A percentile compares a stretch with the other conserved stretches of the same genome.
phyloP scores from a whole-genome alignment of 2,113 vertebrate genomes.

The Triplophysa tibetana region DNA sequence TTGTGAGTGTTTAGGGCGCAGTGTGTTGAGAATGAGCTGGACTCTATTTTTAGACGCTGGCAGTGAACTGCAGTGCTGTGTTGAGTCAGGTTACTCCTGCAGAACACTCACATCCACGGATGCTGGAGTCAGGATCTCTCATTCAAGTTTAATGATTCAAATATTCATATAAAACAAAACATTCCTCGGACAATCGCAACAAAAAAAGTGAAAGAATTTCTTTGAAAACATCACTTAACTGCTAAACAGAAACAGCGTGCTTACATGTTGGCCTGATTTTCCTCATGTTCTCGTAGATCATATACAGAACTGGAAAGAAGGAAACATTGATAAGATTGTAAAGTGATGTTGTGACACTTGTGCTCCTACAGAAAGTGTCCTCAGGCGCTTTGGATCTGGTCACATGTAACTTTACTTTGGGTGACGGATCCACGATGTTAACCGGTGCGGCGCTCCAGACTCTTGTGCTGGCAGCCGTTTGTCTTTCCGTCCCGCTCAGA shows the following conservation, averaged over 20 bases:
- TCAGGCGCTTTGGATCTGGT: background rate
- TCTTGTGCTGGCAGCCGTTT: slow-evolving; percentile 64
- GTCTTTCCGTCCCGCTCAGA: slow-evolving; percentile 59
- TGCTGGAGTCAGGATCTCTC: too few relatives aligned
- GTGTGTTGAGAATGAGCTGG: slow-evolving; percentile 54
- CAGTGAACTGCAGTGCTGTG: slow-evolving; percentile 65
- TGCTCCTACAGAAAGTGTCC: background rate
- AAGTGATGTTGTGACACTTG: too few relatives aligned
- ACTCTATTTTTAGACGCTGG: slow-evolving; percentile 71
- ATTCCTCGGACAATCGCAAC: too few relatives aligned
- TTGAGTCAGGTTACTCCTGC: slow-evolving; percentile 63
- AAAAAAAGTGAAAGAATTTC: too few relatives aligned
- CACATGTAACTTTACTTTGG: slow-evolving; percentile 9
- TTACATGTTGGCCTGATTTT: too few relatives aligned
- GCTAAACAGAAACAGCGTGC: too few relatives aligned
- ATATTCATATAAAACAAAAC: too few relatives aligned
- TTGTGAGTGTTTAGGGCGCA: background rate
- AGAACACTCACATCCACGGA: background rate
- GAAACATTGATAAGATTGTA: too few relatives aligned
- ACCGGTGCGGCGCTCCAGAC: slow-evolving; percentile 48
- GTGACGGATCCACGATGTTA: slow-evolving; percentile 60
- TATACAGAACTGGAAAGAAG: too few relatives aligned
- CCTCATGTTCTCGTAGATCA: too few relatives aligned
- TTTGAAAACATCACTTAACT: too few relatives aligned
- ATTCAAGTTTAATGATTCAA: too few relatives aligned